Conservation (phyloP, 2,797 vertebrate genomes). For the Vireo griseus region DNA sequence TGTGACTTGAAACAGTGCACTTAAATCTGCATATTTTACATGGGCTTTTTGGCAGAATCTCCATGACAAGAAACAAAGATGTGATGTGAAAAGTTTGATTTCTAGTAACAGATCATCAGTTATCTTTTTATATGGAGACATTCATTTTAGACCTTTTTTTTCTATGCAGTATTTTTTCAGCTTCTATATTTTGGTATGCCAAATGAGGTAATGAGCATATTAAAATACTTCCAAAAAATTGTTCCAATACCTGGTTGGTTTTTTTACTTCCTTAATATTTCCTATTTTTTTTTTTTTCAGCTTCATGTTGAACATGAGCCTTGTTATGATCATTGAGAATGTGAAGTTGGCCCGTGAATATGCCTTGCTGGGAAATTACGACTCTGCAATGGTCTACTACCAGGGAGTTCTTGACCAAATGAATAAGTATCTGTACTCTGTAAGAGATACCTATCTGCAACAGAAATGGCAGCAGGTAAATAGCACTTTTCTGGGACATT, state of each 20-base stretch:
- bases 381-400: constrained; percentile 92
- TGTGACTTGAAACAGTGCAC: background rate
- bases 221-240: background rate
- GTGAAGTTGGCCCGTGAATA: constrained; percentile 96
- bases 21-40: background rate
- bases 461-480: constrained; percentile 95
- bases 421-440: constrained; percentile 85
- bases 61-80: background rate
- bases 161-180: background rate
- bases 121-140: background rate
- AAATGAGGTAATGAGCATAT: background rate
- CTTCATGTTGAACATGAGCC: constrained; percentile 86
- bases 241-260: background rate
- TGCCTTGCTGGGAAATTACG: constrained; percentile 94
- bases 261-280: background rate
- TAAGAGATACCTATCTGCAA: constrained; percentile 84
- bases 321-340: constrained; percentile 93
- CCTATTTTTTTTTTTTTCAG: background rate
- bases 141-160: background rate
- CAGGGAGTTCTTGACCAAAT: constrained; percentile 94
- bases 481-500: background rate
- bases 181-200: background rate
- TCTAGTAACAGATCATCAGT: background rate
- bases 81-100: background rate
- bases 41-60: background rate